Evolutionary conservation across 2,797 vertebrate genomes (phyloP).

Genomic region (Darevskia mixta): DNA sequence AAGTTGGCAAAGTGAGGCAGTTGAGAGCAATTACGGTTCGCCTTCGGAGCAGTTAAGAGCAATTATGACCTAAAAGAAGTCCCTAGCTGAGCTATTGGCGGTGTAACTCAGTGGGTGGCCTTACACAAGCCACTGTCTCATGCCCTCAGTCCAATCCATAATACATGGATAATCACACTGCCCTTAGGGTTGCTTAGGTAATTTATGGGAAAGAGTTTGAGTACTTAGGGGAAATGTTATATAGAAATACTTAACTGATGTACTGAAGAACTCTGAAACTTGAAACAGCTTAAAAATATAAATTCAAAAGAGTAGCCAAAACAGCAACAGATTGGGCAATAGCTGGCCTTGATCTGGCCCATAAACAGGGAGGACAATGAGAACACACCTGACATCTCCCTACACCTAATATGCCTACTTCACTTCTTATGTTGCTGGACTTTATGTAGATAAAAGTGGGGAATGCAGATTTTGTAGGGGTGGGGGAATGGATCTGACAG

Average conservation of each 20-base stretch:
- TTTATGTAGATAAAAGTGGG: too few species aligned
- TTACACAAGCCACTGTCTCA: conserved; percentile 25
- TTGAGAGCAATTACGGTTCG: conserved; percentile 15
- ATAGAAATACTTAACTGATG: conserved; percentile 1
- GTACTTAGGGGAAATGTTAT: conserved; percentile 1
- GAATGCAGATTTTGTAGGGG: too few species aligned
- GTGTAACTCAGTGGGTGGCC: conserved; percentile 32
- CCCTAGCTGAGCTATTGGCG: background rate
- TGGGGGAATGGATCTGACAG: too few species aligned
- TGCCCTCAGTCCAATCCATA: conserved; percentile 6
- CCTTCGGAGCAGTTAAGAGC: background rate
- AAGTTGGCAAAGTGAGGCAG: background rate
- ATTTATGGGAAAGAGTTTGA: conserved; percentile 14
- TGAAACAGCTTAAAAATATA: background rate
- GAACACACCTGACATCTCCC: background rate
- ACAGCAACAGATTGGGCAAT: background rate
- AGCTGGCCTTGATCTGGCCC: background rate
- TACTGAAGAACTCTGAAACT: background rate
- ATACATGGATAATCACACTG: conserved; percentile 23
- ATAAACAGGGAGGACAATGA: background rate
- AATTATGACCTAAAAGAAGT: conserved; percentile 8
- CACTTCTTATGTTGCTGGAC: background rate
- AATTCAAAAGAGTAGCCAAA: conserved; percentile 12
- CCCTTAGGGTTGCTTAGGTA: conserved; percentile 12
- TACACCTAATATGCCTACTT: background rate